Base-by-base conservation (phyloP, 2,888 invertebrate genomes). In the Ectemnius continuus region DNA sequence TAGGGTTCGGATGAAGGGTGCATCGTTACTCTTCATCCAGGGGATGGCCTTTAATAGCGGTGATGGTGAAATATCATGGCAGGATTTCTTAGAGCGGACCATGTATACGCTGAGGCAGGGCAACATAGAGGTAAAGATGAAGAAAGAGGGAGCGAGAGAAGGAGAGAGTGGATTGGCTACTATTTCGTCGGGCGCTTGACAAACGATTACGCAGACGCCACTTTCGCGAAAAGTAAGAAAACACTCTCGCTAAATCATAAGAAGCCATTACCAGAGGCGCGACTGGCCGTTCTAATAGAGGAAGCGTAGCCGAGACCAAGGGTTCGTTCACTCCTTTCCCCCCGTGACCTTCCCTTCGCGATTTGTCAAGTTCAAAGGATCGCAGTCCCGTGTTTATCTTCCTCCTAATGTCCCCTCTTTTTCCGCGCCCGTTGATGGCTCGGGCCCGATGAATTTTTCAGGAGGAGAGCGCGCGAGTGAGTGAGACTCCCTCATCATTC, bases 11-110 rank as follows among this genome's bases (percentile, higher is more conserved):
- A 80, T 81, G 81, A 83, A 85, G 80, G 84, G 85, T 85, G 81
- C 83, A 70, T 81, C 86, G 86, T 88, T 87, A 86, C 81, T 88
- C 87, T 87, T 88, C 87, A 87, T 88, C 85, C 82, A 75, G 76
- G 85, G 79, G 85, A 87, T 85, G 85, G 85, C 79, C 84, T 85
- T 87, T 88, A 88, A 88, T 87, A 87, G 86, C 85, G 80, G 85
- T 83, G 88, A 88, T 88, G 86, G 85, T 88, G 86, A 88, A 88
- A 88, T 88, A 88, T 88, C 83, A 83, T 83, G 78, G 80, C 73
- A 77, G 81, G 76, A 82, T 83, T 84, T 80, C 74, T 65, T 64
- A 70, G 14, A 36, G 71, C 48, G 70, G 48, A 52, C 20, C 61
- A 59, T 68, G 57, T 61, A 48, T n/a, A 46, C 48, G 48, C 67